Percentiles rank a stretch among this genome's conserved stretches.
Conservation (phyloP, 2,797 vertebrate species). For the Oryzias dopingdopingensis region DNA sequence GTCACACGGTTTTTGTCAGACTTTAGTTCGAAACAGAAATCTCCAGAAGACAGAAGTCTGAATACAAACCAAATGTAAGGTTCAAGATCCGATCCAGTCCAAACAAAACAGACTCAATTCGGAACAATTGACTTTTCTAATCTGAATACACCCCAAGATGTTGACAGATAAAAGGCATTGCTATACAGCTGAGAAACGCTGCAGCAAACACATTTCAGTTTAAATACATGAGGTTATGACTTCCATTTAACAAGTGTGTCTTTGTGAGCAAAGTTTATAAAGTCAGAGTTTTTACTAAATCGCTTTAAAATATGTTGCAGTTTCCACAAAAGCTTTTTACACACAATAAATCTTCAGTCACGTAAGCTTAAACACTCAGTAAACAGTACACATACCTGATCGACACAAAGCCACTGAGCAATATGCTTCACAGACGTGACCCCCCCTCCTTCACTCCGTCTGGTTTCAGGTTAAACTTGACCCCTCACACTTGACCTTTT, state of each 20-base stretch:
- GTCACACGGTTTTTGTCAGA: no score
- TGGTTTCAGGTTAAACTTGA: slow-evolving; percentile 77
- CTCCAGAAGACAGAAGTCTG: no score
- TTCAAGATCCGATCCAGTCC: no score
- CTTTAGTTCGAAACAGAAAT: no score
- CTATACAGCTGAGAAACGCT: slow-evolving; percentile 23
- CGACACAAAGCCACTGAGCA: slow-evolving; percentile 21
- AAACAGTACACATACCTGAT: slow-evolving; percentile 6
- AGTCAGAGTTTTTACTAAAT: slow-evolving; percentile 1
- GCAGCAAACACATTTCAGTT: slow-evolving; percentile 18
- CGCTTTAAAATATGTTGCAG: slow-evolving; percentile 3
- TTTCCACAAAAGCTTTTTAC: not conserved
- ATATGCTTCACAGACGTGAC: slow-evolving; percentile 32
- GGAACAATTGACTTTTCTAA: no score
- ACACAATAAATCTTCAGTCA: not conserved
- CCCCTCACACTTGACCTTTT: slow-evolving; percentile 74
- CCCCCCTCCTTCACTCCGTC: slow-evolving; percentile 34
- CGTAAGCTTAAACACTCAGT: not conserved
- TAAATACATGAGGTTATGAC: slow-evolving; percentile 25
- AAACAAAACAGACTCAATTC: no score
- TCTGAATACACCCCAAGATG: slow-evolving; percentile 12
- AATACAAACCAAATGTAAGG: no score
- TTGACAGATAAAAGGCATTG: slow-evolving; percentile 22
- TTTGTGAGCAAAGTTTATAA: not conserved
- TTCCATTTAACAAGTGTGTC: not conserved